Evolutionary conservation across 2,113 vertebrate genomes (phyloP), one percentile per base, ranked within the genome.

Genomic region (Spermophilus dauricus): DNA sequence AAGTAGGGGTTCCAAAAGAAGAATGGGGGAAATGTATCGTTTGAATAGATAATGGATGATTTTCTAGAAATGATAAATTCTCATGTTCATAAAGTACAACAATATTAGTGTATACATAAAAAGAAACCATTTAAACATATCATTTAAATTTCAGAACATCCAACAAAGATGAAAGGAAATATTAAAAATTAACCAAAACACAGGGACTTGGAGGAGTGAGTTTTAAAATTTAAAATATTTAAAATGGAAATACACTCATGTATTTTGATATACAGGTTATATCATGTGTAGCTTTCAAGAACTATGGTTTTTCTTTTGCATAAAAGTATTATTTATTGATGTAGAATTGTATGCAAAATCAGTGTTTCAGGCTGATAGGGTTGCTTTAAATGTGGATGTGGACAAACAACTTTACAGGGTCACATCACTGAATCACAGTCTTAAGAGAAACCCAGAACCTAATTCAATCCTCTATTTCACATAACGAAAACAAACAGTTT

Each of bases 61-160:
- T 96, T 94, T 87, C 34, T 30, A 88, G 58, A 94, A 87, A 94
- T 72, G 51, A 53, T 63, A 45, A 61, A 80, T 73, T 95, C 76
- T 96, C 17, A 45, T 89, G 32, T 53, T 92, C 37, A 61, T 58
- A 37, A 94, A 86, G 13, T 37, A 78, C 6, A 80, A 10, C 4
- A 82, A 34, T 87, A 34, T 53, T 73, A 76, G 53, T 92, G 10
- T 0, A 45, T 58, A n/a, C n/a, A 58, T 37, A 88, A 84, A 89
- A 89, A 28, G 30, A 76, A 92, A 84, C 20, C 11, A 61, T 37
- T 93, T 75, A 75, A 88, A n/a, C 28, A 30, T 65, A 22, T 3
- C 4, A 11, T 13, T 84, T 56, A 39, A 70, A 91, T 13, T 93
- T 37, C 0, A 81, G 70, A 94, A 65, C 42, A 81, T 14, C 34